A percentile compares a stretch with the other conserved stretches of the same genome.
These are phyloP conservation scores for Cydia strobilella DNA, from an alignment of 1,140 invertebrate species.

Conservation along the genomic window DNA sequence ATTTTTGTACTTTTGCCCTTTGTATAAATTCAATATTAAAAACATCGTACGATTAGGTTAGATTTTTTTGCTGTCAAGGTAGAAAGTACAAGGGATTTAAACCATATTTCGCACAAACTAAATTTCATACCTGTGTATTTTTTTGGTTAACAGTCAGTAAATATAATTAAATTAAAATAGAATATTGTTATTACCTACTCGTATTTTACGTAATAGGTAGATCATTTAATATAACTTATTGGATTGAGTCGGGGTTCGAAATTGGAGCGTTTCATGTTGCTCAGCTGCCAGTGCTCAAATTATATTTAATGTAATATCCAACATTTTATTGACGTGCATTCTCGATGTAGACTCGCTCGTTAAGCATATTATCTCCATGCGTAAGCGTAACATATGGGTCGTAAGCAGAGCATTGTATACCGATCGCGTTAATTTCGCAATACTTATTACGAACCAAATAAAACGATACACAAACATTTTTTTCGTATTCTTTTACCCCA, in stretches of 20 bases:
- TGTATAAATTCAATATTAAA: too few species aligned
- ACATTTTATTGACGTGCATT: conserved; percentile 4
- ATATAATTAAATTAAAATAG: too few species aligned
- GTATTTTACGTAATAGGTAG: too few species aligned
- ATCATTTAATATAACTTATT: not conserved
- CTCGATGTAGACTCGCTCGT: not conserved
- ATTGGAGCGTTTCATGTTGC: not conserved
- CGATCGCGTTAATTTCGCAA: not conserved
- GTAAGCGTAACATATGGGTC: not conserved
- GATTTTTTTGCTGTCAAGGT: too few species aligned
- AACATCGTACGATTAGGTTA: too few species aligned
- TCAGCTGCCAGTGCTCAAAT: not conserved
- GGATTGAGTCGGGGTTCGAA: not conserved
- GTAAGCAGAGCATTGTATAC: not conserved
- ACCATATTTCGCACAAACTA: too few species aligned
- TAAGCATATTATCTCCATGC: conserved; percentile 2
- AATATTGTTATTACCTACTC: too few species aligned
- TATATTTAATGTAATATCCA: not conserved
- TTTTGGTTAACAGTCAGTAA: too few species aligned
- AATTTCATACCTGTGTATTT: too few species aligned
- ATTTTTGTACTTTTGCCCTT: too few species aligned
- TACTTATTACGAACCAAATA: not conserved
- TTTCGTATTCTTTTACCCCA: conserved; percentile 12
- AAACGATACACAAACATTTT: not conserved
- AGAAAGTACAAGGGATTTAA: too few species aligned